Evolutionary conservation across 2,888 invertebrate genomes (phyloP).

Genomic region (Hemicrepidius hirtus): DNA sequence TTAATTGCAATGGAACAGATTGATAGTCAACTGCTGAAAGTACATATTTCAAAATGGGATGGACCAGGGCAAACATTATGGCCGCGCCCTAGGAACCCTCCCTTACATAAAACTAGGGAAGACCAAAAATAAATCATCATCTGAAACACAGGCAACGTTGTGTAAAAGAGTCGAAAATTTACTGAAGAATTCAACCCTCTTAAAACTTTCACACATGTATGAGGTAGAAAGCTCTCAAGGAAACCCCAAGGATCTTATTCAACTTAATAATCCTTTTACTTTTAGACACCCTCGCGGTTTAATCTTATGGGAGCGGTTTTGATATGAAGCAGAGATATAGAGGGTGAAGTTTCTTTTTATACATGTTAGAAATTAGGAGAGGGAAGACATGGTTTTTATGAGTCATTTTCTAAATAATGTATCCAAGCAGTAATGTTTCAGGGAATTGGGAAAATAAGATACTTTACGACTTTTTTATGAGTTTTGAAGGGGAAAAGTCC

Average conservation of each 20-base stretch:
- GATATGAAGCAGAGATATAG: not conserved
- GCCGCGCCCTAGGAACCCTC: constrained; percentile 11
- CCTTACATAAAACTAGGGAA: not conserved
- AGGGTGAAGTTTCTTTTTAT: not conserved
- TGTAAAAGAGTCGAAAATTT: not conserved
- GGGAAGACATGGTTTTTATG: too few species aligned
- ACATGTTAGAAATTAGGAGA: too few species aligned
- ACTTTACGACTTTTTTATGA: constrained; percentile 7
- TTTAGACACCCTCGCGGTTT: constrained; percentile 15
- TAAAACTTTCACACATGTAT: not conserved
- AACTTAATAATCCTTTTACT: constrained; percentile 6
- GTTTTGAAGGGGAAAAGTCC: not conserved
- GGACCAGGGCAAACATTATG: constrained; percentile 11
- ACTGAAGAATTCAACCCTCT: constrained; percentile 1
- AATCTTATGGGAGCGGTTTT: constrained; percentile 1
- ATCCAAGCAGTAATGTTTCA: not conserved
- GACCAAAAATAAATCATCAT: constrained; percentile 7
- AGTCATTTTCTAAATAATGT: too few species aligned
- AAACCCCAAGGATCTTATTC: constrained; percentile 2
- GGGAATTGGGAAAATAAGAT: not conserved
- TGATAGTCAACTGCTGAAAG: constrained; percentile 4
- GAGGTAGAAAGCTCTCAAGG: constrained; percentile 3
- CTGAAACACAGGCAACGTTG: not conserved
- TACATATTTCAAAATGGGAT: constrained; percentile 21
- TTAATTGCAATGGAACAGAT: constrained; percentile 32